These are phyloP conservation scores for Nezara viridula DNA, from an alignment of 2,888 invertebrate genomes.

Conservation along the genomic window DNA sequence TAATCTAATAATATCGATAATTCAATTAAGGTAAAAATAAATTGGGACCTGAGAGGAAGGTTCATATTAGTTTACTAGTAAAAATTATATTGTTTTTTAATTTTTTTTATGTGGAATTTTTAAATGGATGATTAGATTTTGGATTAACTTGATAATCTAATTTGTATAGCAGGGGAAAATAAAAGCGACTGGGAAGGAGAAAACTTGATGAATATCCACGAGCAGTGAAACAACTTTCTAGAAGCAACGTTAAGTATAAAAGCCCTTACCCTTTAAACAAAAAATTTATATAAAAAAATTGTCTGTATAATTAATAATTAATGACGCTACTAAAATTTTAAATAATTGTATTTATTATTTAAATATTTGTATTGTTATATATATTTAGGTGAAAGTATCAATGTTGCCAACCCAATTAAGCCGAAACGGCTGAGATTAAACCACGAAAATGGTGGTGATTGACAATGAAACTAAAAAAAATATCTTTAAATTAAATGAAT, in stretches of 20 bases:
- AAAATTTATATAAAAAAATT: not conserved
- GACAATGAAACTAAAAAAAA: no score
- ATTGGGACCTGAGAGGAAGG: not conserved
- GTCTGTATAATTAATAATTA: no score
- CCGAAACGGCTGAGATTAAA: no score
- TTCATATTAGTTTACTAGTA: not conserved
- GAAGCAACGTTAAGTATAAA: not conserved
- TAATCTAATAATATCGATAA: not conserved
- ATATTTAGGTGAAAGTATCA: no score
- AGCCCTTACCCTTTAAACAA: not conserved
- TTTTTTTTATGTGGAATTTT: not conserved
- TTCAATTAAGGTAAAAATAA: not conserved
- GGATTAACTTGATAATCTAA: not conserved
- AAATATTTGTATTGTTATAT: no score
- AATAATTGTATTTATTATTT: no score
- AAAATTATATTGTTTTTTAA: not conserved
- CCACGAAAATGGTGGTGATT: no score
- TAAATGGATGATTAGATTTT: not conserved
- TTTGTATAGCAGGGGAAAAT: not conserved
- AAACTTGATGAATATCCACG: not conserved
- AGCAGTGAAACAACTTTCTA: not conserved
- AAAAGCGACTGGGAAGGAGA: not conserved
- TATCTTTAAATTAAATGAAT: no score
- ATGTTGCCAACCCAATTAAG: no score
- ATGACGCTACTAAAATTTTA: no score